Percentiles rank a stretch among this genome's conserved stretches.
These are phyloP conservation scores for Cryptophagus acutangulus DNA, from an alignment of 2,888 invertebrate genomes.

Conservation along the genomic window DNA sequence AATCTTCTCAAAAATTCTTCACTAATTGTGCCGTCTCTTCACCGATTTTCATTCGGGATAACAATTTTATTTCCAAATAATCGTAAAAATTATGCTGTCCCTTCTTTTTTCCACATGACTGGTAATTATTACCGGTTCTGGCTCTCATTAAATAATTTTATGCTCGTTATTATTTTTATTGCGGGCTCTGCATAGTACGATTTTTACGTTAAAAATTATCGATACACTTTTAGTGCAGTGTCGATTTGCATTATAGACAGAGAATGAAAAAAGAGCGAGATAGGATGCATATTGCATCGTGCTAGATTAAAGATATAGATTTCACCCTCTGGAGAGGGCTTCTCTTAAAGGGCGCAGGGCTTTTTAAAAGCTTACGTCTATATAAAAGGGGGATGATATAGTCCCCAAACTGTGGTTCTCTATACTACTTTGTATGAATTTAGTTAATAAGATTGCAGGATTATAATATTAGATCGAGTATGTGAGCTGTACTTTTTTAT, in stretches of 20 bases:
- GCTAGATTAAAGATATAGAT: conserved; percentile 31
- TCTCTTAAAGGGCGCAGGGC: conserved; percentile 21
- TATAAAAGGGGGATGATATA: background rate
- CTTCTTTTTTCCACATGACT: too few relatives aligned
- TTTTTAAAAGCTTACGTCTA: conserved; percentile 23
- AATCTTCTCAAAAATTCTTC: conserved; percentile 26
- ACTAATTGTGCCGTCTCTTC: conserved; percentile 33
- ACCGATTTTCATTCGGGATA: conserved; percentile 30
- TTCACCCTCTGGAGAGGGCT: conserved; percentile 27
- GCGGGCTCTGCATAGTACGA: too few relatives aligned
- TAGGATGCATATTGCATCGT: conserved; percentile 2
- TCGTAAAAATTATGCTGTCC: conserved; percentile 5
- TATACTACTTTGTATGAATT: too few relatives aligned
- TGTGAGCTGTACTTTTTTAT: too few relatives aligned
- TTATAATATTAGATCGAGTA: too few relatives aligned
- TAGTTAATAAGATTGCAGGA: too few relatives aligned
- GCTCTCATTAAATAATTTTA: too few relatives aligned
- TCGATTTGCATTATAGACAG: too few relatives aligned
- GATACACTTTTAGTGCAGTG: too few relatives aligned
- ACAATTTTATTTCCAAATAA: conserved; percentile 12
- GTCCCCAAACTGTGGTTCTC: conserved; percentile 2
- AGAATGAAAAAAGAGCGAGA: background rate
- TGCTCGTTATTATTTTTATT: too few relatives aligned
- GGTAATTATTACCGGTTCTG: too few relatives aligned
- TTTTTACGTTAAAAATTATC: too few relatives aligned